phyloP scores from a whole-genome alignment of 2,113 vertebrate species.

The Atrichornis clamosus region DNA sequence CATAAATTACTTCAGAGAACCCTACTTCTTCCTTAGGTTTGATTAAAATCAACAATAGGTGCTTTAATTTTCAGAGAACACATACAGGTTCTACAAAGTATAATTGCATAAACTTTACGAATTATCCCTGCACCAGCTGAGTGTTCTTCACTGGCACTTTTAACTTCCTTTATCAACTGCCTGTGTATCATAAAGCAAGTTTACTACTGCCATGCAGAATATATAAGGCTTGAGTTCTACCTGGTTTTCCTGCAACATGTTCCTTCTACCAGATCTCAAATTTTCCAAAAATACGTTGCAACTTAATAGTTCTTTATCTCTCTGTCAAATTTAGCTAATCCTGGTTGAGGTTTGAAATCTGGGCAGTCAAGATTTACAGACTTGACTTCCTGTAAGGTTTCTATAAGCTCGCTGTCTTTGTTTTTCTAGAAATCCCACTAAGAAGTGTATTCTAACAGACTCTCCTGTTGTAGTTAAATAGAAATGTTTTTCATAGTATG shows the following conservation, averaged over 20 bases:
- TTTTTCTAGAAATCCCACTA: neutral
- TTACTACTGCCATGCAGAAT: neutral
- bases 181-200: neutral
- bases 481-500: neutral
- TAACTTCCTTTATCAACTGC: neutral
- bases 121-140: neutral
- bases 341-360: neutral
- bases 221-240: neutral
- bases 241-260: neutral
- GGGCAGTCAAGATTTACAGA: neutral
- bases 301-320: neutral
- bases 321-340: neutral
- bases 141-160: neutral
- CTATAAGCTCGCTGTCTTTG: neutral
- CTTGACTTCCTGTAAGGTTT: too few relatives aligned
- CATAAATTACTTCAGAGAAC: neutral
- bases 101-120: neutral
- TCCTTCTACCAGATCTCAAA: neutral
- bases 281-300: neutral
- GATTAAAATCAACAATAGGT: neutral
- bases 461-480: neutral
- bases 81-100: neutral
- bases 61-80: neutral
- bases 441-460: neutral
- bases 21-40: neutral